These are phyloP conservation scores for Hermatobates lingyangjiaoensis DNA, from an alignment of 1,140 invertebrate genomes.

Conservation along the genomic window DNA sequence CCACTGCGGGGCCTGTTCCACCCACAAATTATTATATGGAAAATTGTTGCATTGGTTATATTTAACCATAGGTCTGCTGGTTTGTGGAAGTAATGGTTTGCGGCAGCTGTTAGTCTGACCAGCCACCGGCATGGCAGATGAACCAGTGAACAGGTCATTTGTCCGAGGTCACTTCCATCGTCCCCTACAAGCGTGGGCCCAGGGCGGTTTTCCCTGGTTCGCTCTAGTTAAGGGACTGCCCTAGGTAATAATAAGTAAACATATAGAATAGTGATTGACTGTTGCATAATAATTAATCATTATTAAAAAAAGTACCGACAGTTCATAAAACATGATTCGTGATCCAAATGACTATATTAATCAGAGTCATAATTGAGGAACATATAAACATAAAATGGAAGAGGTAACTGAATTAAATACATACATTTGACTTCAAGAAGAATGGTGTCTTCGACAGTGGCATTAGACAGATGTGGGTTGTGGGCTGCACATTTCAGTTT, in stretches of 20 bases:
- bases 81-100: too few species aligned
- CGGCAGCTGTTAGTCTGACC: too few species aligned
- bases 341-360: background rate
- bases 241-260: background rate
- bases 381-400: background rate
- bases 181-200: too few species aligned
- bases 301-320: too few species aligned
- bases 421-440: slow-evolving; percentile 74
- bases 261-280: background rate
- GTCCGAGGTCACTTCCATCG: too few species aligned
- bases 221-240: background rate
- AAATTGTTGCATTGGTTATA: too few species aligned
- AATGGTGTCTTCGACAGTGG: slow-evolving; percentile 41
- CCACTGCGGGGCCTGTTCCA: too few species aligned
- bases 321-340: background rate
- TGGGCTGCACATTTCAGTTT: slow-evolving; percentile 68
- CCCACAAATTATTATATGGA: too few species aligned
- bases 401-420: slow-evolving; percentile 24
- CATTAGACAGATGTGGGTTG: slow-evolving; percentile 59
- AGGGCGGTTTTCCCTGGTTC: too few species aligned
- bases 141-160: too few species aligned
- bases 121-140: too few species aligned
- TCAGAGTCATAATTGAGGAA: background rate
- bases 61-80: too few species aligned
- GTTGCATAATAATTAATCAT: background rate